Evolutionary conservation across 1,140 invertebrate genomes (phyloP), one percentile per base, ranked within the genome.

Genomic region (Caerostris darwini): DNA sequence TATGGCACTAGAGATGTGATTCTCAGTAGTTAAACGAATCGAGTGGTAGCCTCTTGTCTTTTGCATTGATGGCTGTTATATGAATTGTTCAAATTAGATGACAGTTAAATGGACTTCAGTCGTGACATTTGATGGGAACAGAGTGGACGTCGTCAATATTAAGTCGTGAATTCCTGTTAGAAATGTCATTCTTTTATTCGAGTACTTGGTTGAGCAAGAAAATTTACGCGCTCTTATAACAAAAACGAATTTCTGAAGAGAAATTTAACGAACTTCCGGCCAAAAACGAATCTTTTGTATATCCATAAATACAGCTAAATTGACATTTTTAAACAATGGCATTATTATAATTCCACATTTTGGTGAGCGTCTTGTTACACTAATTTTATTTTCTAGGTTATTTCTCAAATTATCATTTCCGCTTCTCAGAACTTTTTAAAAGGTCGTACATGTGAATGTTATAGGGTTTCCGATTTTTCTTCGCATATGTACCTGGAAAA

Each of bases 191-290:
- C 58, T 81, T 77, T 90, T 57, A 54, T 14, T 10, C 58, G 14
- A 57, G 14, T 54, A 56, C 54, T 57, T 83, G n/a, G 54, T 57
- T 83, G 54, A 10, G 17, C 56, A 58, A 34, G 53, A 83, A 57
- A 83, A 58, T 83, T 83, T 58, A 83, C 17, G 82, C 54, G 5
- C 54, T 19, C 82, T 53, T 50, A 77, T 50, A 19, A 77, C 50
- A 77, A 56, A 57, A 64, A 87, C 58, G 61, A 69, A 89, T 69
- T 89, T 89, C 87, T 69, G 87, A 56, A 19, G 64, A 69, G 64
- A 69, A 89, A 67, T 83, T 58, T 83, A 83, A 83, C 82, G 82
- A 83, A 83, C 82, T 83, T 83, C 82, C 82, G 82, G 17, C 82
- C n/a, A 58, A 83, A 83, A 77, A 77, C 34, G 71, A 77, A 77